A percentile compares a stretch with the other conserved stretches of the same genome.
These are phyloP conservation scores for Drosophila buzzatii DNA, from an alignment of 2,888 invertebrate species.

Conservation along the genomic window DNA sequence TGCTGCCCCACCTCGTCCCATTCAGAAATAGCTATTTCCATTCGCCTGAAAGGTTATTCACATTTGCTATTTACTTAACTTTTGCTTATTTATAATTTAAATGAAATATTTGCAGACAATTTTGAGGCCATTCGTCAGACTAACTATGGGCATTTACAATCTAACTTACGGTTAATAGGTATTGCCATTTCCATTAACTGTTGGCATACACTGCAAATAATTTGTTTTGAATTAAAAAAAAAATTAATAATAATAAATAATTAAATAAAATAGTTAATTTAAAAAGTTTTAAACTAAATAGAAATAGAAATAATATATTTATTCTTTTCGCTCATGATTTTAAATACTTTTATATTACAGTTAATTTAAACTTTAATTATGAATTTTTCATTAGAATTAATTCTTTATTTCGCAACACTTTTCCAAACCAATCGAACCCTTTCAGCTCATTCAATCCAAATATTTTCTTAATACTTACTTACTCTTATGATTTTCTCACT, in stretches of 20 bases:
- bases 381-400: too few species aligned
- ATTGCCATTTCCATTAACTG: conserved; percentile 5
- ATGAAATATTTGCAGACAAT: conserved; percentile 63
- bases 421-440: not conserved
- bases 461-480: too few species aligned
- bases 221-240: not conserved
- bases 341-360: too few species aligned
- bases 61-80: conserved; percentile 42
- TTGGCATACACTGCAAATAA: conserved; percentile 21
- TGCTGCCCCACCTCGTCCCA: too few species aligned
- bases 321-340: too few species aligned
- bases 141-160: conserved; percentile 36
- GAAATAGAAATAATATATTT: too few species aligned
- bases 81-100: conserved; percentile 69
- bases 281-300: not conserved
- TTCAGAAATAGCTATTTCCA: not conserved
- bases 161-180: conserved; percentile 31
- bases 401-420: too few species aligned
- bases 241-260: too few species aligned
- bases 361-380: too few species aligned
- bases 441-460: not conserved
- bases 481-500: conserved; percentile 20
- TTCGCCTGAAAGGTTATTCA: conserved; percentile 19
- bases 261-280: too few species aligned
- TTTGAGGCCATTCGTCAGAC: conserved; percentile 55